Evolutionary conservation across 2,797 vertebrate species (phyloP).

Genomic region (Myripristis murdjan): DNA sequence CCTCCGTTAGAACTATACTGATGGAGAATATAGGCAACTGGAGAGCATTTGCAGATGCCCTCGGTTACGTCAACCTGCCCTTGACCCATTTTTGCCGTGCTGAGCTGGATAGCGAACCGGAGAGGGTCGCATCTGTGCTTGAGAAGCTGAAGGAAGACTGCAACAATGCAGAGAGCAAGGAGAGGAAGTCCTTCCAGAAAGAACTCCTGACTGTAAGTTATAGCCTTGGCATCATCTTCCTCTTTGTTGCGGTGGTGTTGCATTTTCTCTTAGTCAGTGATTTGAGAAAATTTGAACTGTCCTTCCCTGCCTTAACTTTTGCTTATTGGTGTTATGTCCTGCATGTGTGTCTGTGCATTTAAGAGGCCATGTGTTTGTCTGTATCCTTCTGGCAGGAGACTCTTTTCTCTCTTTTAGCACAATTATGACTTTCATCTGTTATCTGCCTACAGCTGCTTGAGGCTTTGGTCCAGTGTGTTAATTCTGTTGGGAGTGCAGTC

Average conservation of each 20-base stretch:
- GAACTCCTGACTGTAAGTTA: slow-evolving; percentile 94
- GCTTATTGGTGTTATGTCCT: slow-evolving; percentile 12
- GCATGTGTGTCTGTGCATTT: slow-evolving; percentile 16
- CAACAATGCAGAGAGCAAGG: slow-evolving; percentile 91
- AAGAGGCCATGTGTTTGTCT: slow-evolving; percentile 12
- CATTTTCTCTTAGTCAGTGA: slow-evolving; percentile 20
- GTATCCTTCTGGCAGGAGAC: slow-evolving; percentile 4
- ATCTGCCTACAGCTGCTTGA: slow-evolving; percentile 31
- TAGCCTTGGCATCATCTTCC: slow-evolving; percentile 28
- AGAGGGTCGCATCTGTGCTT: slow-evolving; percentile 93
- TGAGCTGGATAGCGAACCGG: slow-evolving; percentile 92
- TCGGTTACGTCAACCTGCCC: slow-evolving; percentile 91
- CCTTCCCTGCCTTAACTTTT: neutral
- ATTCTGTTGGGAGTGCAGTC: slow-evolving; percentile 66
- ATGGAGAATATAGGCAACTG: slow-evolving; percentile 98
- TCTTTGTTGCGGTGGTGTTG: slow-evolving; percentile 27
- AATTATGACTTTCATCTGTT: slow-evolving; percentile 19
- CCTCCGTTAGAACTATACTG: slow-evolving; percentile 93
- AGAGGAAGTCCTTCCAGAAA: slow-evolving; percentile 97
- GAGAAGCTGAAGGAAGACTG: slow-evolving; percentile 98
- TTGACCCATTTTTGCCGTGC: slow-evolving; percentile 92
- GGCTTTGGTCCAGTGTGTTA: slow-evolving; percentile 52
- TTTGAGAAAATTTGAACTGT: neutral
- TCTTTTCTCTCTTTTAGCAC: slow-evolving; percentile 7
- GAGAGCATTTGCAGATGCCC: slow-evolving; percentile 92